Base-by-base conservation (phyloP, 2,797 vertebrate genomes). In the Fratercula arctica region DNA sequence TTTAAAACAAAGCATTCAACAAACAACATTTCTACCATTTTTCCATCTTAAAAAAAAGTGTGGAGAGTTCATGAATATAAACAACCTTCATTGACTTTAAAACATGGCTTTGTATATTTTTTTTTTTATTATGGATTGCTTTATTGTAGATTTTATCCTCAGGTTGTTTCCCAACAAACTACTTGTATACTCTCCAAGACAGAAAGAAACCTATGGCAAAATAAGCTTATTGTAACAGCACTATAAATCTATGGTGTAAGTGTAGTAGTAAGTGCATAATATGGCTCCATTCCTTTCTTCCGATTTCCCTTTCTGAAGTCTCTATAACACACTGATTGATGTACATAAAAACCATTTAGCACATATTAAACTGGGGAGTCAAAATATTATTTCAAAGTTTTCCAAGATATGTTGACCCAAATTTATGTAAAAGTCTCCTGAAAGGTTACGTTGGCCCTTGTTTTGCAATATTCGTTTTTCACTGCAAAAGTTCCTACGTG, bases 1-100 rank as follows among this genome's bases (percentile, higher is more conserved):
- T 93, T 90, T 26, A 56, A 91, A 95, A 91, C 67, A 78, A 93
- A 94, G 69, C 73, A 64, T 82, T 95, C 84, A 89, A 60, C 84
- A 89, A 95, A 92, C 68, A 96, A 51, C 26, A 29, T 80, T 93
- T 79, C 88, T 56, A 82, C 67, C 48, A 72, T 80, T 96, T 89
- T 77, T 94, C 74, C 33, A 5, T 81, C 82, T 95, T 68, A 24
- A 88, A 85, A 35, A 41, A 43, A 85, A 74, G 54, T 68, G 84
- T 89, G 89, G 87, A 48, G 51, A 20, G 51, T 68, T 96, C 73
- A 86, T 95, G 69, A 89, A 93, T 84, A 75, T 48, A 75, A 76
- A 39, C 46, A 84, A 1, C 61, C 77, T 64, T 90, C 90, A 70
- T 53, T 87, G 51, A 46, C 87, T 77, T 89, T 64, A 63, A 77